Conservation (phyloP, 2,888 invertebrate genomes). For the Cryptophagus acutangulus region DNA sequence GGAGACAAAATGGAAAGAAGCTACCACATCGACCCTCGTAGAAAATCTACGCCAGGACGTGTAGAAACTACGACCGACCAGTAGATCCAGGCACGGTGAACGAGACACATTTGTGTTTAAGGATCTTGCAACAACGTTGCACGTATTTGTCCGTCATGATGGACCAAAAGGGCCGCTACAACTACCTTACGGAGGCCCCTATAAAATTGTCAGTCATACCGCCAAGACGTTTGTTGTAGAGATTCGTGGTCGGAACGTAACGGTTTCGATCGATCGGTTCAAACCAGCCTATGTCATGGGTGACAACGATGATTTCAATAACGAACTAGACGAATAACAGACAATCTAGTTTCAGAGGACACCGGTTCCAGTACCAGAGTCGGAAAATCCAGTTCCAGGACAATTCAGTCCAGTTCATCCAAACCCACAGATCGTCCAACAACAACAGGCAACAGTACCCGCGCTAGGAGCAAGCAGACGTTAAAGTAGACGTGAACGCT, state of each 20-base stretch:
- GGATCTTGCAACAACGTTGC: conserved; percentile 16
- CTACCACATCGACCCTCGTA: conserved; percentile 4
- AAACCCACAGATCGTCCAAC: too few relatives aligned
- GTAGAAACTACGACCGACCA: conserved; percentile 9
- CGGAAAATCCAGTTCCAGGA: too few relatives aligned
- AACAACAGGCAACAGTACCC: too few relatives aligned
- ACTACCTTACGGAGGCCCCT: conserved; percentile 26
- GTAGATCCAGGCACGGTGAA: conserved; percentile 8
- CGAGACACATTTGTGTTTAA: conserved; percentile 14
- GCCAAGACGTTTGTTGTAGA: conserved; percentile 18
- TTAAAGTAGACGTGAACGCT: too few relatives aligned
- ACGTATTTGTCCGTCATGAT: conserved; percentile 29
- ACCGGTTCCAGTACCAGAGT: too few relatives aligned
- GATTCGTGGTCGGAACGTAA: conserved; percentile 12
- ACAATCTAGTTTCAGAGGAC: too few relatives aligned
- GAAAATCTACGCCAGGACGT: conserved; percentile 9
- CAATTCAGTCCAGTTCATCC: too few relatives aligned
- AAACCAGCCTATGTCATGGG: conserved; percentile 22
- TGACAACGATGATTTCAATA: too few relatives aligned
- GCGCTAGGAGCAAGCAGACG: too few relatives aligned
- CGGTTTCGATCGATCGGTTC: conserved; percentile 24
- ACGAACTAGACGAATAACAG: too few relatives aligned
- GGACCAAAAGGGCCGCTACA: conserved; percentile 22
- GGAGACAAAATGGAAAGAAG: neutral
- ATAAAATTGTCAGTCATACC: conserved; percentile 15